Conservation (phyloP, 2,113 vertebrate species). For the Pseudopodoces humilis region DNA sequence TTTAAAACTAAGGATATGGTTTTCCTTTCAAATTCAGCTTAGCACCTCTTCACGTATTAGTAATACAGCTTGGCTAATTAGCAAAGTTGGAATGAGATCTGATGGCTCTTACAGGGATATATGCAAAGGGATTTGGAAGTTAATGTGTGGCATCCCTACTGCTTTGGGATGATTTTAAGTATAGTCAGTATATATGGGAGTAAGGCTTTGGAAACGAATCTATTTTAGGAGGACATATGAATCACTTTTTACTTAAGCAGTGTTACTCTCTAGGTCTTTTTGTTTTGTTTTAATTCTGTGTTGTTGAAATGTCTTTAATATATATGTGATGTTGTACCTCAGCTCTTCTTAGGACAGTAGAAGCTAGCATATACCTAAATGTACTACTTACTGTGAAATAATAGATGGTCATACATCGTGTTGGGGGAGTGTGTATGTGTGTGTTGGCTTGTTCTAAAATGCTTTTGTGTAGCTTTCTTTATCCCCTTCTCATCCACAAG, state of each 20-base stretch:
- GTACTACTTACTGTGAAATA: not conserved
- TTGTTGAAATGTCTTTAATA: not conserved
- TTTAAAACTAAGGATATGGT: not conserved
- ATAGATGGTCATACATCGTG: fast-evolving
- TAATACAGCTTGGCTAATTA: not conserved
- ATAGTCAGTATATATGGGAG: not conserved
- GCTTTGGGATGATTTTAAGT: not conserved
- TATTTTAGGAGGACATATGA: not conserved
- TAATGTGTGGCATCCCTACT: not conserved
- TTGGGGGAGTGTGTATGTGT: not conserved
- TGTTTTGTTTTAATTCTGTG: not conserved
- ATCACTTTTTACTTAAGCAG: not conserved
- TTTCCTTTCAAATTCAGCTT: not conserved
- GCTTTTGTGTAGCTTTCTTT: not conserved
- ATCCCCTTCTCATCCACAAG: not conserved
- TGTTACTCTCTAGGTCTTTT: not conserved
- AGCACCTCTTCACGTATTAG: not conserved
- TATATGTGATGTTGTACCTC: fast-evolving
- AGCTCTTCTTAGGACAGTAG: not conserved
- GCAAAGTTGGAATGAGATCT: not conserved
- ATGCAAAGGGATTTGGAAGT: not conserved
- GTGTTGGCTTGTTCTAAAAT: not conserved
- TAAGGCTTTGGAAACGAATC: not conserved
- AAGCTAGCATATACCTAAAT: not conserved
- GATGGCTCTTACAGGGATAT: not conserved